Percentiles rank a stretch among this genome's conserved stretches.
Conservation (phyloP, 2,797 vertebrate genomes). For the Harpagifer antarcticus region DNA sequence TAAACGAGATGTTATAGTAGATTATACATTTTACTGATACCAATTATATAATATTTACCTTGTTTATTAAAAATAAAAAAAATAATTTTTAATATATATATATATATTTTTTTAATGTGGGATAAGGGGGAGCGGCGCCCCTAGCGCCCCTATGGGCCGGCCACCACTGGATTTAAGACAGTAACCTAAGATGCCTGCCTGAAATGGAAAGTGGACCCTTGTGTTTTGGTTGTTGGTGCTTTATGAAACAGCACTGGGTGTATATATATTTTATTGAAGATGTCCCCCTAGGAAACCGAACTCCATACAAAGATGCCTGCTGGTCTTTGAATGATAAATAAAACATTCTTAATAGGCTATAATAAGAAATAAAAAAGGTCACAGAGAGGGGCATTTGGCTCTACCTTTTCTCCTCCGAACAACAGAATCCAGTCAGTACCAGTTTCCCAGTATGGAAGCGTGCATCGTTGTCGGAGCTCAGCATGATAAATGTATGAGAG, state of each 20-base stretch:
- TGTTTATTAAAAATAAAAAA: too few relatives aligned
- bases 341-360: not conserved
- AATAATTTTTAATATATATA: too few relatives aligned
- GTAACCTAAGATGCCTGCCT: constrained; percentile 6
- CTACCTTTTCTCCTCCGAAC: too few relatives aligned
- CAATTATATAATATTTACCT: too few relatives aligned
- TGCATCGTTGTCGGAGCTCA: not conserved
- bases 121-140: too few relatives aligned
- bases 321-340: not conserved
- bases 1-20: too few relatives aligned
- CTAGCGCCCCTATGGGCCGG: too few relatives aligned
- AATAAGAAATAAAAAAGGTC: not conserved
- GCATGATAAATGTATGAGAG: not conserved
- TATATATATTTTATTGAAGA: not conserved
- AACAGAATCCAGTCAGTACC: not conserved
- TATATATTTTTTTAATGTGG: too few relatives aligned
- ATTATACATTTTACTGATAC: too few relatives aligned
- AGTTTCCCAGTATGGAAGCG: not conserved
- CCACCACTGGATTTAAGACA: not conserved
- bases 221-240: not conserved
- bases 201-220: not conserved
- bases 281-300: not conserved
- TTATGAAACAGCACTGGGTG: not conserved
- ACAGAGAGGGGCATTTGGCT: not conserved
- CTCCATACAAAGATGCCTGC: not conserved